phyloP scores from a whole-genome alignment of 2,888 invertebrate genomes.

The Acheta domesticus region DNA sequence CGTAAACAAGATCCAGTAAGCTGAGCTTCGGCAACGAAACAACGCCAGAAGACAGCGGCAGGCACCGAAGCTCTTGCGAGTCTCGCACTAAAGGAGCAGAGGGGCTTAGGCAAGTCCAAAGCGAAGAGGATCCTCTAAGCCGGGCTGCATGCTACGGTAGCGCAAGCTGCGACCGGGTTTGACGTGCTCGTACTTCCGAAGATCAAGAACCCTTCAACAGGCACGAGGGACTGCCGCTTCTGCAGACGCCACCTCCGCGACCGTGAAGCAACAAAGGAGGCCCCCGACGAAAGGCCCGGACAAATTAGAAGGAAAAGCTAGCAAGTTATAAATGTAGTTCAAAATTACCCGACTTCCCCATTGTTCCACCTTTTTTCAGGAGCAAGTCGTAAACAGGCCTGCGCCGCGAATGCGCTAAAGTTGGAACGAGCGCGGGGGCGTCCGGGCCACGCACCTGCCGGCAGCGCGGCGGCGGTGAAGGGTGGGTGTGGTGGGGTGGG shows the following conservation, averaged over 20 bases:
- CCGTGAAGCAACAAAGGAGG: neutral
- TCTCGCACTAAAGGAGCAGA: neutral
- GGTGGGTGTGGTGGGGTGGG: neutral
- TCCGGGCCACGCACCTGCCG: neutral
- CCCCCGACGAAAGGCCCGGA: neutral
- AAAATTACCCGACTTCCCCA: constrained; percentile 18
- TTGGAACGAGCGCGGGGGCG: neutral
- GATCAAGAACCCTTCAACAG: neutral
- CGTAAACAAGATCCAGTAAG: too few relatives aligned
- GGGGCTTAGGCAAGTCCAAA: neutral
- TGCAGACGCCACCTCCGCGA: neutral
- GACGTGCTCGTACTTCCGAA: neutral
- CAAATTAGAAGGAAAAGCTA: constrained; percentile 18
- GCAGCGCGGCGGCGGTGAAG: neutral
- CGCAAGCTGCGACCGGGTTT: neutral
- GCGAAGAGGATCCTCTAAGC: neutral
- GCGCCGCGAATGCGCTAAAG: neutral
- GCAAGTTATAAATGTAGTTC: constrained; percentile 9
- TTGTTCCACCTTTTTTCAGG: neutral
- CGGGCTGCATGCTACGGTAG: neutral
- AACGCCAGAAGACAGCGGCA: too few relatives aligned
- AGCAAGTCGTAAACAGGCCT: neutral
- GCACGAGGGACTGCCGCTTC: neutral
- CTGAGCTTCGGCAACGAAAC: too few relatives aligned
- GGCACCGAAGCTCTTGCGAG: too few relatives aligned